A percentile compares a stretch with the other conserved stretches of the same genome.
These are phyloP conservation scores for Tetramorium simillimum DNA, from an alignment of 1,140 invertebrate species.

Conservation along the genomic window DNA sequence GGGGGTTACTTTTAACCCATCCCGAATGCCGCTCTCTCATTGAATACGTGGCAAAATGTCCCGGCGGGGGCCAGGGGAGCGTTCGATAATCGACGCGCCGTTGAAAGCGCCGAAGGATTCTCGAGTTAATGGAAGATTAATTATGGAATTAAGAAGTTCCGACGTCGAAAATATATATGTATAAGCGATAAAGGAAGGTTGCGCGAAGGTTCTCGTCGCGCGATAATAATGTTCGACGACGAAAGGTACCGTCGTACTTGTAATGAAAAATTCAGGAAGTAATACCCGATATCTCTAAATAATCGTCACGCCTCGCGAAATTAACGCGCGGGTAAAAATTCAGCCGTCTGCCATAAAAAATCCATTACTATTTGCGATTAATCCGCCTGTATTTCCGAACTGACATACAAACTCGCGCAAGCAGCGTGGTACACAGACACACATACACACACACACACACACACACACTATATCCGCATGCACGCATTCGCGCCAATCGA, in stretches of 20 bases:
- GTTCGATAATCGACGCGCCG: conserved; percentile 63
- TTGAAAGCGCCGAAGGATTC: conserved; percentile 19
- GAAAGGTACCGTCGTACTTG: background rate
- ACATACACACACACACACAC: too few relatives aligned
- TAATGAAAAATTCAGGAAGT: background rate
- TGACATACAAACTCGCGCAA: background rate
- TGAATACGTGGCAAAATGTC: conserved; percentile 63
- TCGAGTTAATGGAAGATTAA: conserved; percentile 42
- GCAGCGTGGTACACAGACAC: background rate
- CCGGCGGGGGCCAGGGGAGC: conserved; percentile 19
- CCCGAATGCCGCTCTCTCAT: conserved; percentile 71
- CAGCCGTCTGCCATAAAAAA: conserved; percentile 2
- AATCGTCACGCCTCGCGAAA: background rate
- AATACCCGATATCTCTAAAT: background rate
- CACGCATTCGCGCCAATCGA: conserved; percentile 37
- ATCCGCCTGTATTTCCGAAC: conserved; percentile 30
- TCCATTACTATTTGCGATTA: conserved; percentile 44
- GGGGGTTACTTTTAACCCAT: conserved; percentile 77
- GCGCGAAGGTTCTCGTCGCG: background rate
- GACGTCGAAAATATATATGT: background rate
- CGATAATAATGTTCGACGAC: background rate
- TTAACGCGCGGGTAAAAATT: background rate
- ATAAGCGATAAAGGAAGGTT: background rate
- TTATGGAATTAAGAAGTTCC: conserved; percentile 42
- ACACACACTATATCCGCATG: too few relatives aligned